Conservation (phyloP, 2,797 vertebrate genomes). For the Macrochelys suwanniensis region DNA sequence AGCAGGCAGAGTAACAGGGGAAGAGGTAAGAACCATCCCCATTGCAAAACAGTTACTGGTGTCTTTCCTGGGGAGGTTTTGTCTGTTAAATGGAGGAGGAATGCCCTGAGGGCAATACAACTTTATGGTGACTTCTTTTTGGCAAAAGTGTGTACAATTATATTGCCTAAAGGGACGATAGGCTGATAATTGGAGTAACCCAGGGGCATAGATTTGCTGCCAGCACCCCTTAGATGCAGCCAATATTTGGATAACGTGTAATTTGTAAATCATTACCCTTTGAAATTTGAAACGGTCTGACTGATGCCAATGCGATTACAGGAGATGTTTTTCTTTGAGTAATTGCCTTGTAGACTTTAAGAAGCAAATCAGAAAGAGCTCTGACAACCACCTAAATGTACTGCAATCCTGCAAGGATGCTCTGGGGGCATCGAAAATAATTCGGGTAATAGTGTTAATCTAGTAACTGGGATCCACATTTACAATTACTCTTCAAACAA, state of each 20-base stretch:
- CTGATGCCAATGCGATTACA: constrained; percentile 3
- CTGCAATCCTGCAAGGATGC: not conserved
- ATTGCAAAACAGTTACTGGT: not conserved
- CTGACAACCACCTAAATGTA: not conserved
- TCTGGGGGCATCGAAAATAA: not conserved
- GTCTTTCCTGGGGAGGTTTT: accelerated
- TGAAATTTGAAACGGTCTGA: constrained; percentile 35
- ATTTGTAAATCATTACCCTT: not conserved
- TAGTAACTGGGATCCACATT: accelerated
- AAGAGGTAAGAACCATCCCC: too few relatives aligned
- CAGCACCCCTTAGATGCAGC: not conserved
- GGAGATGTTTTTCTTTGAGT: not conserved
- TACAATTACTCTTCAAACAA: accelerated
- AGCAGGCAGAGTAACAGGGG: accelerated
- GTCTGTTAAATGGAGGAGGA: accelerated
- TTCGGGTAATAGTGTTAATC: not conserved
- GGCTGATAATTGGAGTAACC: not conserved
- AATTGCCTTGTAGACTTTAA: not conserved
- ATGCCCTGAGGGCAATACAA: constrained; percentile 15
- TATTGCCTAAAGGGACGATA: not conserved
- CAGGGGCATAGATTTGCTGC: constrained; percentile 17
- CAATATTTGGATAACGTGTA: constrained; percentile 44
- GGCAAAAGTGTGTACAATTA: not conserved
- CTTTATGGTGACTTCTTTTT: not conserved
- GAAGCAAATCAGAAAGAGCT: not conserved